A percentile compares a stretch with the other conserved stretches of the same genome.
These are phyloP conservation scores for Psittacus erithacus DNA, from an alignment of 2,113 vertebrate genomes.

Conservation along the genomic window DNA sequence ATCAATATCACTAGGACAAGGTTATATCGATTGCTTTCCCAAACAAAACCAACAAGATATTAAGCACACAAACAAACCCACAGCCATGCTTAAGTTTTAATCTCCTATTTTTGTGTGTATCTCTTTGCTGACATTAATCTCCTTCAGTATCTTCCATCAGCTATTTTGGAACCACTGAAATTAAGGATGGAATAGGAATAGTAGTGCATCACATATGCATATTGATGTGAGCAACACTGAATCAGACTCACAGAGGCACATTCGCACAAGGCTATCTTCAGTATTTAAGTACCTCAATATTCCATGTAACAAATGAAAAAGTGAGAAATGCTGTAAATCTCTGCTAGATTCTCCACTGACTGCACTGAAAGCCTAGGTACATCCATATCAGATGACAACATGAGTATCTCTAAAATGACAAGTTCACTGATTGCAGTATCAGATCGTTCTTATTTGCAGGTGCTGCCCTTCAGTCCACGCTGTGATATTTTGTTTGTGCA, in stretches of 20 bases:
- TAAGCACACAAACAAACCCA: neutral
- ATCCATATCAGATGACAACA: neutral
- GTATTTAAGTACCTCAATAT: neutral
- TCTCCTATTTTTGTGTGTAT: neutral
- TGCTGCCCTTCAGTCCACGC: neutral
- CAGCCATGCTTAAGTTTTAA: neutral
- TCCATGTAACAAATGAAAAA: neutral
- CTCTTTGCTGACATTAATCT: neutral
- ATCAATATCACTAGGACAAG: neutral
- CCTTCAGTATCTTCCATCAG: neutral
- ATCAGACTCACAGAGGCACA: neutral
- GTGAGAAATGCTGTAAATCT: neutral
- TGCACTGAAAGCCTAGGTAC: neutral
- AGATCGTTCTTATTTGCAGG: neutral
- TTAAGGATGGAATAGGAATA: neutral
- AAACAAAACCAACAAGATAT: neutral
- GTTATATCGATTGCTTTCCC: neutral
- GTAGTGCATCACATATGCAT: neutral
- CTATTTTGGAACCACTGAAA: neutral
- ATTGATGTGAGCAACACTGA: neutral
- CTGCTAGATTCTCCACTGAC: neutral
- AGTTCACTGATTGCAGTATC: neutral
- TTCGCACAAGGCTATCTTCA: neutral
- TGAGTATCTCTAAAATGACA: neutral
- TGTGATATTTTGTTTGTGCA: neutral